phyloP scores from a whole-genome alignment of 2,888 invertebrate genomes.

The Orthonevra nobilis region DNA sequence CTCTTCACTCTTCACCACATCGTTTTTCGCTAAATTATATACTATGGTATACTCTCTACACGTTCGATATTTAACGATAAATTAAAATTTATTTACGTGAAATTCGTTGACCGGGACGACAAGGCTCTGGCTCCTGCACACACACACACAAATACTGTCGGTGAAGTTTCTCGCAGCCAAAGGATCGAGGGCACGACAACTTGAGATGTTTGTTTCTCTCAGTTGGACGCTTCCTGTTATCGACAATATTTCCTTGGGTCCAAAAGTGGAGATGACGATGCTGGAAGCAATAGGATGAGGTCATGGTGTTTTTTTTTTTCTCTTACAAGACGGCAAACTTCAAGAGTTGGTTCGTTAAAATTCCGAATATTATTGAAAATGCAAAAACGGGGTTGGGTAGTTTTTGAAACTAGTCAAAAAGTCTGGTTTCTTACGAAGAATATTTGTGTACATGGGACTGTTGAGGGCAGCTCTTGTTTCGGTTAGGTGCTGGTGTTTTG shows the following conservation, averaged over 20 bases:
- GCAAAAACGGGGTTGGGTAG: conserved; percentile 14
- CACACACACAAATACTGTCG: neutral
- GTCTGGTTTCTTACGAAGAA: conserved; percentile 27
- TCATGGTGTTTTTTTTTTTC: conserved; percentile 15
- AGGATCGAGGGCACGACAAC: conserved; percentile 16
- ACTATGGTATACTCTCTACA: no score
- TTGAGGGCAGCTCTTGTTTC: neutral
- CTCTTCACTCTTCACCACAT: conserved; percentile 5
- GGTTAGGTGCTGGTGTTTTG: conserved; percentile 22
- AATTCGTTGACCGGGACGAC: conserved; percentile 34
- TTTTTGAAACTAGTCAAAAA: conserved; percentile 38
- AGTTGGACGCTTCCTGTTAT: conserved; percentile 69
- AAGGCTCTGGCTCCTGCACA: neutral
- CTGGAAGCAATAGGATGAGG: conserved; percentile 58
- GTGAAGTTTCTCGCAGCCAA: no score
- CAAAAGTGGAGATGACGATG: conserved; percentile 36
- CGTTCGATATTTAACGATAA: conserved; percentile 67
- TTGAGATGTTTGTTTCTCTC: conserved; percentile 61
- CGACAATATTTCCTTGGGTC: conserved; percentile 56
- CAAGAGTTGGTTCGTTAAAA: conserved; percentile 43
- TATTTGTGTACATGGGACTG: no score
- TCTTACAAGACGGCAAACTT: conserved; percentile 49
- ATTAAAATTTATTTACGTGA: conserved; percentile 69
- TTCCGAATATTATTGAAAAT: conserved; percentile 7
- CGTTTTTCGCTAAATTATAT: conserved; percentile 54